Conservation (phyloP, 2,888 invertebrate genomes). For the Petrolisthes cinctipes region DNA sequence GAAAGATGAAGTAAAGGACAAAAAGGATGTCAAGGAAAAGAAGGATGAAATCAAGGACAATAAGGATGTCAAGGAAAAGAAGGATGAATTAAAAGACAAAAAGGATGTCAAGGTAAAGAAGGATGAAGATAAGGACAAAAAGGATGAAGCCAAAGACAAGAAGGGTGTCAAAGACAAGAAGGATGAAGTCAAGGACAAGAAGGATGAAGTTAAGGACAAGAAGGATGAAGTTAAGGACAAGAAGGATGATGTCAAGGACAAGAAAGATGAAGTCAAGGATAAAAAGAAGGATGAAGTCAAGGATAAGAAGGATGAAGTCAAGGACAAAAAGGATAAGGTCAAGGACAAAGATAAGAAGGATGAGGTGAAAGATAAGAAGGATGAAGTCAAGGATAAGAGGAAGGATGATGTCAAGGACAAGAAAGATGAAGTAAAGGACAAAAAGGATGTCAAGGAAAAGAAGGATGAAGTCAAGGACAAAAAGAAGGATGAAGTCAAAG, state of each 20-base stretch:
- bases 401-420: conserved; percentile 5
- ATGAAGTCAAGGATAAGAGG: not conserved
- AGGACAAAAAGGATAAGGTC: not conserved
- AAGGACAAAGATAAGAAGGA: not conserved
- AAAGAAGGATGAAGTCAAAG: not conserved
- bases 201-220: conserved; percentile 48
- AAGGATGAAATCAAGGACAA: not conserved
- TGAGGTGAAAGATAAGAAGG: not conserved
- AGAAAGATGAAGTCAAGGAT: not conserved
- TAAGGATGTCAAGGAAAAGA: not conserved
- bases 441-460: not conserved
- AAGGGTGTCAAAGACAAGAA: not conserved
- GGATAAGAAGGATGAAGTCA: not conserved
- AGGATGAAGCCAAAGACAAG: not conserved
- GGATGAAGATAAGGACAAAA: not conserved
- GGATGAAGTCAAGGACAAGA: not conserved
- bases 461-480: not conserved
- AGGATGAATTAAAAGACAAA: not conserved
- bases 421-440: not conserved
- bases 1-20: not conserved
- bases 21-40: not conserved
- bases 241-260: not conserved
- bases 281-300: not conserved
- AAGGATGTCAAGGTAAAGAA: not conserved
- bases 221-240: not conserved